phyloP scores from a whole-genome alignment of 2,113 vertebrate species.

The Acinonyx jubatus region DNA sequence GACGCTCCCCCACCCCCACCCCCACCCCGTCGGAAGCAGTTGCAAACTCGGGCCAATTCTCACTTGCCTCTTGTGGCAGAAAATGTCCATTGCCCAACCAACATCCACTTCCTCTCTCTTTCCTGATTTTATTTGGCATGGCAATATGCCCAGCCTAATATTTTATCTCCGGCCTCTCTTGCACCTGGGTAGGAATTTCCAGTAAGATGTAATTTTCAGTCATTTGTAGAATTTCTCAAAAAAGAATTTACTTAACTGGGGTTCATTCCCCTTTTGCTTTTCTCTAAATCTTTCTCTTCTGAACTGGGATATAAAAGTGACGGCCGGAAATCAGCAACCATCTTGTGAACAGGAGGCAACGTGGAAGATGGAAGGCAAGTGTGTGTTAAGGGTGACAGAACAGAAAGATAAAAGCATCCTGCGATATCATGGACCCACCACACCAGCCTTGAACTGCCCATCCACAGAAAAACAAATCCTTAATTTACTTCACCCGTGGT shows the following conservation, averaged over 20 bases:
- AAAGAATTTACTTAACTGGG: neutral
- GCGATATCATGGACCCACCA: accelerated
- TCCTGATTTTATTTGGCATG: no score
- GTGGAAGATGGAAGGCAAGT: neutral
- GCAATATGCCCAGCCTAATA: neutral
- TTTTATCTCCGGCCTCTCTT: neutral
- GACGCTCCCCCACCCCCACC: accelerated
- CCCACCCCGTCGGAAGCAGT: accelerated
- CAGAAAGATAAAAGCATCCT: neutral
- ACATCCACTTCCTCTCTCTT: neutral
- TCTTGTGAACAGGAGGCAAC: neutral
- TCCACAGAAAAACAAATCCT: neutral
- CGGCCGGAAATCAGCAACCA: neutral
- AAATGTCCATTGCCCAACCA: neutral
- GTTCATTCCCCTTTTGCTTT: neutral
- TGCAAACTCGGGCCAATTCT: neutral
- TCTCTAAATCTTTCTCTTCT: neutral
- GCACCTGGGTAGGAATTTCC: no score
- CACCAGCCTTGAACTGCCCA: neutral
- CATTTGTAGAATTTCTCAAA: neutral
- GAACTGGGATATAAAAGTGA: neutral
- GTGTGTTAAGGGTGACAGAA: no score
- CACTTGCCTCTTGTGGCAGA: neutral
- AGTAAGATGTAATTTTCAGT: neutral
- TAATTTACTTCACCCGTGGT: neutral